Evolutionary conservation across 2,888 invertebrate species (phyloP), one percentile per base, ranked within the genome.

Genomic region (Lordiphosa fenestrarum): DNA sequence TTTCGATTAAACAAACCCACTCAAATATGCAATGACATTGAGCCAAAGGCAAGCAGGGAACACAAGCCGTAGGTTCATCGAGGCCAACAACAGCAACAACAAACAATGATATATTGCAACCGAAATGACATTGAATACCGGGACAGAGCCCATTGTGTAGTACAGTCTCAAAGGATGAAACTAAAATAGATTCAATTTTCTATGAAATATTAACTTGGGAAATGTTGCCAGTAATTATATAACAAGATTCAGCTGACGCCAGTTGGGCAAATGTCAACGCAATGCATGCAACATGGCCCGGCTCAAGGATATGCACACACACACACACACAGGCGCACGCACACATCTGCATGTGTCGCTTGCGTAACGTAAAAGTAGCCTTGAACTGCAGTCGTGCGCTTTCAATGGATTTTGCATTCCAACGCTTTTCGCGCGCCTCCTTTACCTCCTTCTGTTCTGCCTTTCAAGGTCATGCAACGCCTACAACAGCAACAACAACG

Each of bases 381-480:
- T 84, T 82, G 81, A 82, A 82, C 85, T 80, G 84, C 81, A 82
- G 80, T 67, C 69, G 75, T 76, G 66, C 80, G 85, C 80, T 80
- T 82, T 84, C 85, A 82, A 82, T 82, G 81, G 85, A 82, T 82
- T 30, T 84, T 82, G 80, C 85, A 84, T 83, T 76, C 77, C 80
- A 64, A 73, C 30, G 61, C 78, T 48, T 65, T 66, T 53, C 60
- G 49, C 55, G 53, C 67, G 47, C 42, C 60, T 54, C 50, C 65
- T 62, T 62, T 58, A 62, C 71, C 38, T 38, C n/a, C 23, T 48
- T 13, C 55, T 36, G 40, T 35, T 39, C 46, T 15, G 60, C 55
- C 53, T 61, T 66, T 59, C 61, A 67, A 67, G 67, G 67, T 67
- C 67, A 57, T 54, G 56, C 66, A 54, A 60, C 64, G 61, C 65